Conservation (phyloP, 2,888 invertebrate species). For the Laothoe populi region DNA sequence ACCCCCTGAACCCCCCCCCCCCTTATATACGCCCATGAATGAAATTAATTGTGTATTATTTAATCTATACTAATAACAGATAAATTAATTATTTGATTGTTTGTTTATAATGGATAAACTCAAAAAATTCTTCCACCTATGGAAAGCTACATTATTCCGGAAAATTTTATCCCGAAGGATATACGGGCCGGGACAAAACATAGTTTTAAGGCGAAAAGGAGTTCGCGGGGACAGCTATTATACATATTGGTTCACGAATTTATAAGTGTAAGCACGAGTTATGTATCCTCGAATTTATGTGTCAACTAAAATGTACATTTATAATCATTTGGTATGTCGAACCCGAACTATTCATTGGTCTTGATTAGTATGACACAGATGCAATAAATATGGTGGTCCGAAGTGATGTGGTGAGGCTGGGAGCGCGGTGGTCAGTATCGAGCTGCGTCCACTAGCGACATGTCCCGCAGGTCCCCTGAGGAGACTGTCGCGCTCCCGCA, state of each 20-base stretch:
- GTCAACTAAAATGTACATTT: background rate
- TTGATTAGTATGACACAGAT: slow-evolving; percentile 79
- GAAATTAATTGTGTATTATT: no score
- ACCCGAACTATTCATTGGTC: slow-evolving; percentile 61
- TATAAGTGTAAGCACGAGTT: background rate
- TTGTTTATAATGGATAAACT: no score
- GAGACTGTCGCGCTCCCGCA: slow-evolving; percentile 39
- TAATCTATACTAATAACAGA: no score
- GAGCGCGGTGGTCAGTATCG: slow-evolving; percentile 50
- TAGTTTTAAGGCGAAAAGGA: no score
- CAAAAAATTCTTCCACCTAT: no score
- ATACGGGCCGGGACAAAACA: no score
- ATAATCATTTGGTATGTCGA: slow-evolving; percentile 38
- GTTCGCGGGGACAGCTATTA: background rate
- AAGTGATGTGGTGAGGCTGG: slow-evolving; percentile 54
- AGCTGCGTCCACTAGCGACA: slow-evolving; percentile 54
- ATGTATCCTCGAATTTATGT: background rate
- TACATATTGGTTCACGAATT: background rate
- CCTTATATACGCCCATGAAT: no score
- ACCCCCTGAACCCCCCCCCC: no score
- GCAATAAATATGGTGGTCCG: slow-evolving; percentile 57
- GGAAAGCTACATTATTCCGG: no score
- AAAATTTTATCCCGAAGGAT: no score
- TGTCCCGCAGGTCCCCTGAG: slow-evolving; percentile 53
- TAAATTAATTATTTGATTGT: no score